Base-by-base conservation (phyloP, 2,797 vertebrate species). In the Poecilia gillii region DNA sequence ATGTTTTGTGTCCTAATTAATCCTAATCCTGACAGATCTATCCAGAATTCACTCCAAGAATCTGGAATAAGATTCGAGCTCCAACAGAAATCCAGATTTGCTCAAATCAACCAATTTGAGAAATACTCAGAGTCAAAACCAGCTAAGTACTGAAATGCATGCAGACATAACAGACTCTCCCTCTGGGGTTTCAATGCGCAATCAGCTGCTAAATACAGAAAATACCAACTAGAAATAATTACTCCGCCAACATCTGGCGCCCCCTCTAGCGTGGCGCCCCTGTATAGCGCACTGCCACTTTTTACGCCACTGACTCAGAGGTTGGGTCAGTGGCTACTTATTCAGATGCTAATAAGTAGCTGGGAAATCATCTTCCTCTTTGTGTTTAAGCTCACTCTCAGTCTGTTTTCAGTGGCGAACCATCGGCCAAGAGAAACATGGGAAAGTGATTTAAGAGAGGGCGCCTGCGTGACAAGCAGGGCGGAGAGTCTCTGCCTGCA, bases 41-140 rank as follows among this genome's bases (percentile, higher is more conserved):
- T 12, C 36, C 75, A 79, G 70, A 90, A 91, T 77, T 86, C 90
- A 59, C 84, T 84, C 88, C 83, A 55, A 87, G 84, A 92, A 91
- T 92, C 82, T 86, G 86, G 85, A 68, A 68, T 41, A 25, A 12
- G 81, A 71, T 73, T 74, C 62, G 46, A 76, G 47, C 68, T 81
- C 78, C 75, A 83, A 86, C 82, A 88, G 84, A 87, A 90, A 81
- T 84, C 82, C 70, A 86, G 90, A 78, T 89, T 89, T 87, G 89
- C 86, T 87, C 84, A 90, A 91, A 92, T 86, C 91, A 93, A 93
- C 90, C 84, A 28, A 87, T 93, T 90, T 90, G 86, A 89, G 88
- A 87, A 90, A 90, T 83, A 87, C 76, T 0, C n/a, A n/a, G 46
- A 47, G 47, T 49, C 5, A 6, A 20, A 49, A 49, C 47, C 47